Conservation (phyloP, 2,113 vertebrate species). For the Brachyistius frenatus region DNA sequence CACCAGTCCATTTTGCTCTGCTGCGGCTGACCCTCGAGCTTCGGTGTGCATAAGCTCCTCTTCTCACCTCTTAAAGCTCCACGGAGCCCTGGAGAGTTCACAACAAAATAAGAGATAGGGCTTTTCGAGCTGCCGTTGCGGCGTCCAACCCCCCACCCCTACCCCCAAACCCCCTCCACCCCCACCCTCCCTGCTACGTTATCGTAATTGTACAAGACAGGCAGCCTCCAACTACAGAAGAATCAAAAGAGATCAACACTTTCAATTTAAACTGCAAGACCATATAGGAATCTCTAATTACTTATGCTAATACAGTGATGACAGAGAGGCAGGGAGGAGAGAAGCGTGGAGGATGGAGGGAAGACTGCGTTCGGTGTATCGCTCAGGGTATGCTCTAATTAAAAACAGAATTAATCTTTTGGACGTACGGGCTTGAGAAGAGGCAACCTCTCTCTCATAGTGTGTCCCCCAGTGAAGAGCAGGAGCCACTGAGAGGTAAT, state of each 20-base stretch:
- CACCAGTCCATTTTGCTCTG: constrained; percentile 36
- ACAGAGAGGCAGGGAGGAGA: constrained; percentile 53
- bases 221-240: constrained; percentile 76
- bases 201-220: constrained; percentile 85
- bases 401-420: constrained; percentile 84
- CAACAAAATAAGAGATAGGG: constrained; percentile 66
- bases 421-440: constrained; percentile 66
- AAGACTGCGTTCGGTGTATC: constrained; percentile 64
- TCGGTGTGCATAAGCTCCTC: constrained; percentile 38
- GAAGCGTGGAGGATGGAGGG: constrained; percentile 31
- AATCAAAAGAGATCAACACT: constrained; percentile 81
- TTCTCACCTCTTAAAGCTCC: constrained; percentile 58
- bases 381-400: constrained; percentile 80
- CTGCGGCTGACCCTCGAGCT: constrained; percentile 47
- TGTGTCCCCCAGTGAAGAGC: constrained; percentile 69
- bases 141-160: constrained; percentile 52
- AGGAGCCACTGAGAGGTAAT: constrained; percentile 82
- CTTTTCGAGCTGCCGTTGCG: constrained; percentile 51
- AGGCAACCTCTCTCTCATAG: constrained; percentile 65
- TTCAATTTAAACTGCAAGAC: constrained; percentile 78
- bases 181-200: constrained; percentile 57
- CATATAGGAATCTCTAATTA: constrained; percentile 82
- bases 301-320: constrained; percentile 80
- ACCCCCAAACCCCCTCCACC: constrained; percentile 36
- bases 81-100: constrained; percentile 70